Evolutionary conservation across 1,140 invertebrate species (phyloP), one percentile per base, ranked within the genome.

Genomic region (Rhopalosiphum maidis): DNA sequence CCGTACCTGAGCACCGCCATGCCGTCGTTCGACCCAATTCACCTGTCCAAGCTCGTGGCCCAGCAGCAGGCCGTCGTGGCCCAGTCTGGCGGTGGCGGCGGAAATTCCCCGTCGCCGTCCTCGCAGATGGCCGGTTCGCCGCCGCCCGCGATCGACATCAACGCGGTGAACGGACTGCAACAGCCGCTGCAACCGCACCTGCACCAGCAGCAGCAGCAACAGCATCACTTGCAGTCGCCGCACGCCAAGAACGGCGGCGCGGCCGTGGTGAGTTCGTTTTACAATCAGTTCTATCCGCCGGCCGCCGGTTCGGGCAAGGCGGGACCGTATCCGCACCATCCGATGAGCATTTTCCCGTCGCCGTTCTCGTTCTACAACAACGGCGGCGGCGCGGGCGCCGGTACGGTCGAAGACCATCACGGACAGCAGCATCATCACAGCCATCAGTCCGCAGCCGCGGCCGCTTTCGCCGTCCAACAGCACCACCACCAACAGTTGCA

Each of bases 211-310:
- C 95, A 94, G 41, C 94, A 94, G 94, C 95, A 48, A 2, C 93
- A 93, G 3, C 93, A 93, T 9, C 93, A 93, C n/a, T 77, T 51
- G 68, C 93, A 93, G 4, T 77, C 83, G 18, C 68, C 54, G 35
- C 95, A 95, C n/a, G 95, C 22, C 48, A 55, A 93, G 35, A 93
- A 94, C n/a, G 51, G 54, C 35, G 95, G 95, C 93, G 95, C 96
- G 60, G 95, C 96, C 3, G 95, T 96, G 23, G 96, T 97, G 93
- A 96, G 96, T 94, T 96, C 96, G 93, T 96, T 97, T 94, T 97
- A 97, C 94, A 96, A 96, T 9, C 96, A 96, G 77, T 95, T 96
- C 88, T 96, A 96, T 95, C 94, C 94, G 85, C 35, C 93, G 51
- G 35, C 89, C 7, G 55, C 91, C 51, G 55, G 94, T 94, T 22